These are phyloP conservation scores for Habrosyne pyritoides DNA, from an alignment of 2,888 invertebrate genomes.

Conservation along the genomic window DNA sequence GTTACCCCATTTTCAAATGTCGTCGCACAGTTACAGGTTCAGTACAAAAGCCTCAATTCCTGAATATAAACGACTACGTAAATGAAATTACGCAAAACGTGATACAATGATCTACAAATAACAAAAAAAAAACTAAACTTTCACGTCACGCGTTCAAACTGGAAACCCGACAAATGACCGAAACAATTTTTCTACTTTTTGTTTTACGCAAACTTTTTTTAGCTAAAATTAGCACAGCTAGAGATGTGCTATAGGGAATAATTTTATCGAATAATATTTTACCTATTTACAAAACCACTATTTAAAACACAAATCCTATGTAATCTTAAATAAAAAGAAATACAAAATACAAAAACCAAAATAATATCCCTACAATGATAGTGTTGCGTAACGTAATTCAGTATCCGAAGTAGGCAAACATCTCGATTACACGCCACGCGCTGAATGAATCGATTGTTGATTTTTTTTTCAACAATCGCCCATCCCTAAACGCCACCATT, in stretches of 20 bases:
- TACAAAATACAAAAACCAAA: background rate
- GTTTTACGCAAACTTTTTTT: background rate
- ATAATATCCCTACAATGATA: background rate
- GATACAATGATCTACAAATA: background rate
- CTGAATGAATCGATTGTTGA: background rate
- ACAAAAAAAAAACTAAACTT: background rate
- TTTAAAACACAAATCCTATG: background rate
- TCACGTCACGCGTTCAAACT: background rate
- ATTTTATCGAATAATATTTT: background rate
- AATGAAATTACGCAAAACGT: background rate
- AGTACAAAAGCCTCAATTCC: too few relatives aligned
- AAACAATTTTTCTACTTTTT: background rate
- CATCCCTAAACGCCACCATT: slow-evolving; percentile 35
- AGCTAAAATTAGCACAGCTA: background rate
- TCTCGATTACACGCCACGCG: background rate
- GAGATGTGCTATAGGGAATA: background rate
- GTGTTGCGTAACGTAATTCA: background rate
- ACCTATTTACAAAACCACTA: too few relatives aligned
- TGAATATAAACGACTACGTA: background rate
- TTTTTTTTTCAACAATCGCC: background rate
- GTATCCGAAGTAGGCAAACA: background rate
- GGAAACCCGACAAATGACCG: background rate
- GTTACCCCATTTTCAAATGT: too few relatives aligned
- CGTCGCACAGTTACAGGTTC: too few relatives aligned
- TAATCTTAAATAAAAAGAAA: background rate